Evolutionary conservation across 2,888 invertebrate species (phyloP).

Genomic region (Megastigmus dorsalis): DNA sequence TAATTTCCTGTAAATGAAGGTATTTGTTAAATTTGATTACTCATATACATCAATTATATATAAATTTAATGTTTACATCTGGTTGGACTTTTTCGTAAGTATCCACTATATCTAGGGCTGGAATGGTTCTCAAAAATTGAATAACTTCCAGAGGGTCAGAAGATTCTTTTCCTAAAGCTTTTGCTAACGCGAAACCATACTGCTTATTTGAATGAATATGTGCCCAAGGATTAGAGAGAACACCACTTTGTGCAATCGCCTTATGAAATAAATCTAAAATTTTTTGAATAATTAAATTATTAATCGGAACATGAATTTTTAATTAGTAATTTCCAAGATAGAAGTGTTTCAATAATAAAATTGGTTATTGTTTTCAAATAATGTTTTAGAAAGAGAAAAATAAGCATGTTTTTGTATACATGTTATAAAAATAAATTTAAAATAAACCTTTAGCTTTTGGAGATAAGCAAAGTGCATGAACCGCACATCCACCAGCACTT

Average conservation of each 20-base stretch:
- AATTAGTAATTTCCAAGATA: not conserved
- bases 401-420: too few relatives aligned
- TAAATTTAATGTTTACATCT: slow-evolving; percentile 46
- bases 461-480: slow-evolving; percentile 60
- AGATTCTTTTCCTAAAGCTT: slow-evolving; percentile 58
- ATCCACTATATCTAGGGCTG: slow-evolving; percentile 65
- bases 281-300: not conserved
- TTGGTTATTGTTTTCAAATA: too few relatives aligned
- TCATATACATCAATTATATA: not conserved
- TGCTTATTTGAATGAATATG: slow-evolving; percentile 43
- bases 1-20: slow-evolving; percentile 39
- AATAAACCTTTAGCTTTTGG: slow-evolving; percentile 62
- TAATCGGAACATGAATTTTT: not conserved
- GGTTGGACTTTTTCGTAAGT: slow-evolving; percentile 60
- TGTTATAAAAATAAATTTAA: not conserved
- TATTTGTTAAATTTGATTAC: not conserved
- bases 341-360: too few relatives aligned
- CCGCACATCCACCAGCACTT: slow-evolving; percentile 60
- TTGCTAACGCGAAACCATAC: slow-evolving; percentile 54
- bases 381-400: too few relatives aligned
- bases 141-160: slow-evolving; percentile 58
- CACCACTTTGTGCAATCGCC: slow-evolving; percentile 65
- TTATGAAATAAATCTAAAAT: slow-evolving; percentile 65
- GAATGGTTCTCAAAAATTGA: slow-evolving; percentile 57
- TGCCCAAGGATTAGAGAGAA: slow-evolving; percentile 55